Evolutionary conservation across 1,140 invertebrate species (phyloP), one percentile per base, ranked within the genome.

Genomic region (Drosophila nigrodunni): DNA sequence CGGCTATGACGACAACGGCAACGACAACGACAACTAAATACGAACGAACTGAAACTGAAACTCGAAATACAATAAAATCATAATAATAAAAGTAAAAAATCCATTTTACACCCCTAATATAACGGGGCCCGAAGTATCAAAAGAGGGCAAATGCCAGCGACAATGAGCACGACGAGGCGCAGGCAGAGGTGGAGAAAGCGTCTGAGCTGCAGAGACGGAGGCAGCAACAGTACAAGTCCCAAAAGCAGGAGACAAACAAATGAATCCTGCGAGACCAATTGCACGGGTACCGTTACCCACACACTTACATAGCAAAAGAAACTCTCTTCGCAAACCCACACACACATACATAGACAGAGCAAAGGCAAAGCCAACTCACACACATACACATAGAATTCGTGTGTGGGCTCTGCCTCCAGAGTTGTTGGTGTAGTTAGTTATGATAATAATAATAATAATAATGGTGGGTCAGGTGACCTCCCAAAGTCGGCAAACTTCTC

Each of bases 91-190:
- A 91, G 83, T 83, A 91, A 91, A 90, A 89, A 89, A 83, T 85
- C 78, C 83, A 91, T 91, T 91, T 91, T 91, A 91, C 88, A 91
- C 88, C 88, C 88, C 89, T 91, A 91, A 89, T 91, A 88, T 91
- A 88, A 82, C 69, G 46, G 46, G 47, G 25, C 18, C 54, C 55
- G 49, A 50, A 47, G 82, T 47, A n/a, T 37, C 43, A 46, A 35
- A 30, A 44, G 43, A 78, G 67, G 74, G 61, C 67, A 78, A 81
- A 85, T 60, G 74, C 50, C 57, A 59, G 68, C 59, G 71, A 79
- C 64, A 66, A 65, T 71, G 61, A 66, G 74, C 67, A 59, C 65
- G 30, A 18, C 35, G 13, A 41, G 10, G 18, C 60, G 35, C n/a
- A 9, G 50, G 44, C 54, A 49, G 30, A 47, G 61, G 43, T 25